Evolutionary conservation across 2,797 vertebrate species (phyloP), one percentile per base, ranked within the genome.

Genomic region (Enteromius mattozi): DNA sequence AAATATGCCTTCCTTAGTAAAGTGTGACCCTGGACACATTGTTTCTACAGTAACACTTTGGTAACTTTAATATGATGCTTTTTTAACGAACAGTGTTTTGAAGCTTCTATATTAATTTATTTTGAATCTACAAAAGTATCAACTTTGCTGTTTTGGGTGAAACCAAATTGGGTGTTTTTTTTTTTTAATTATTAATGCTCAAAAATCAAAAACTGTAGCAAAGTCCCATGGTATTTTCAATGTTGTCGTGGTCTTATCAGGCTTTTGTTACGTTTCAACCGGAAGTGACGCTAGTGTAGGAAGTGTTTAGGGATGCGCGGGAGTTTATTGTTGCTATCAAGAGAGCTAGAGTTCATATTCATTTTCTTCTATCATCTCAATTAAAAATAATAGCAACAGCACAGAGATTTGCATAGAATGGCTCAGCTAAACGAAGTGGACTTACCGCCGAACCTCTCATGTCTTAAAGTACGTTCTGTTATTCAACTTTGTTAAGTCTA

Each of bases 401-500:
- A 13, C 10, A 24, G 27, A 0, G 2, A 16, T 10, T 37, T 47
- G 40, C 6, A 12, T 13, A 19, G 51, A 56, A 95, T 95, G 94
- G 87, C 91, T 0, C 27, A 72, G 3, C 77, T 84, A 5, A 45
- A 69, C 0, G 92, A 93, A 82, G 76, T 89, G 49, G 91, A 93
- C 81, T 84, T 92, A 0, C 90, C 94, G 0, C 84, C 87, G 66
- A 88, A 85, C 72, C 24, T 90, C 59, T 66, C 89, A 0, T 91
- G 88, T 84, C 82, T 95, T 10, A 95, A 94, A 92, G 95, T 96
- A 91, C 92, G 94, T 91, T 45, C 7, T 47, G 1, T 4, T 14
- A 0, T n/a, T 30, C 2, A 16, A 30, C 9, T 78, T 72, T 70
- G 16, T 4, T 54, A n/a, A 80, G n/a, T 27, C 42, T 42, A 70